Evolutionary conservation across 2,113 vertebrate genomes (phyloP).

Genomic region (Hippocampus abdominalis): DNA sequence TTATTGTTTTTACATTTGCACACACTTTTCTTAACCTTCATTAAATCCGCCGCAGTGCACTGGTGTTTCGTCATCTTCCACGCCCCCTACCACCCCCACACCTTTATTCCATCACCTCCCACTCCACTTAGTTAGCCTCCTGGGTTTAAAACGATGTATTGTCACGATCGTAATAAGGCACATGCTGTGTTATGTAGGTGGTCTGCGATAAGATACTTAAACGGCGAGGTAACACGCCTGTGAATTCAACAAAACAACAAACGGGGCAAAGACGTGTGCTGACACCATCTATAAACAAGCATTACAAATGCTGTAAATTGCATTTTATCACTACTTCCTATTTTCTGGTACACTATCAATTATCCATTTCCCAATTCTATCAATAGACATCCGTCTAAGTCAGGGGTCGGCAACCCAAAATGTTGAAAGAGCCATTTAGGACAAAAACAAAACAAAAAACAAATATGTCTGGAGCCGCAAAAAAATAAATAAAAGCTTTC

Average conservation of each 20-base stretch:
- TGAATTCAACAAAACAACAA: neutral
- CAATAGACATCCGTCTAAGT: too few relatives aligned
- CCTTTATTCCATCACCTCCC: neutral
- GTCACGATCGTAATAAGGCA: neutral
- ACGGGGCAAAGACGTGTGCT: neutral
- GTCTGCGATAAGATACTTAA: neutral
- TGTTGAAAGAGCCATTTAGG: too few relatives aligned
- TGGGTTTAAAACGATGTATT: neutral
- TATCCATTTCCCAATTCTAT: too few relatives aligned
- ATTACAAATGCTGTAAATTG: neutral
- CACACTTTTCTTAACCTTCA: conserved; percentile 24
- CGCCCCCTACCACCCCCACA: neutral
- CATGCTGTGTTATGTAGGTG: neutral
- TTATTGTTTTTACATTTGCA: neutral
- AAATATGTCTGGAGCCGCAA: too few relatives aligned
- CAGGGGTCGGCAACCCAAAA: too few relatives aligned
- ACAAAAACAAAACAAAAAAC: too few relatives aligned
- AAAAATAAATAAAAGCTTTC: too few relatives aligned
- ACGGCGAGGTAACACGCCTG: neutral
- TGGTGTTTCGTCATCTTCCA: conserved; percentile 1
- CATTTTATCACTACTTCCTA: neutral
- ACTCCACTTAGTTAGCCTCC: neutral
- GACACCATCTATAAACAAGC: neutral
- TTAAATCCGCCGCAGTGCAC: neutral
- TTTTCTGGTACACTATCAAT: too few relatives aligned